Conservation (phyloP, 2,113 vertebrate genomes). For the Odontesthes bonariensis region DNA sequence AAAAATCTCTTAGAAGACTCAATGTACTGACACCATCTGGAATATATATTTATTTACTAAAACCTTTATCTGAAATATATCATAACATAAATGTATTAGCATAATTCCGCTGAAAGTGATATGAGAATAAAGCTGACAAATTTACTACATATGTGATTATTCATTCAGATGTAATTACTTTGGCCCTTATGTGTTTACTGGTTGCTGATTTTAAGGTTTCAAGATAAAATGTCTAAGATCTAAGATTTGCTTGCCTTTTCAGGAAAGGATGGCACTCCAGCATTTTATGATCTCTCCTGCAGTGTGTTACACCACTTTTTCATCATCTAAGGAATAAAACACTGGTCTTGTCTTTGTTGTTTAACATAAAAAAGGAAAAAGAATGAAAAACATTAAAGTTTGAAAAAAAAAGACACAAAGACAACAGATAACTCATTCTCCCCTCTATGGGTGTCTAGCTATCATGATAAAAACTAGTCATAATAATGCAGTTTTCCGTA, state of each 20-base stretch:
- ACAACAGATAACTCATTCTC: background rate
- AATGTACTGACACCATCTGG: background rate
- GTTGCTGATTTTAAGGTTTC: background rate
- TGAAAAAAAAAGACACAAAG: background rate
- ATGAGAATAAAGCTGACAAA: too few relatives aligned
- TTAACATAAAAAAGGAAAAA: background rate
- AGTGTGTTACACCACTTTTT: background rate
- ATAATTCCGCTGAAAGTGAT: too few relatives aligned
- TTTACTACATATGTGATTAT: too few relatives aligned
- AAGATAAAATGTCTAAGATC: background rate
- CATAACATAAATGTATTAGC: too few relatives aligned
- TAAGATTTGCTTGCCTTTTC: background rate
- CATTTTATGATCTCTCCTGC: background rate
- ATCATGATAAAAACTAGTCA: background rate
- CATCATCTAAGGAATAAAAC: background rate
- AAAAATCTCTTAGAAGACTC: background rate
- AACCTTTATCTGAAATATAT: too few relatives aligned
- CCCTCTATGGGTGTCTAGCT: background rate
- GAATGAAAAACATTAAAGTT: background rate
- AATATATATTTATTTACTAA: too few relatives aligned
- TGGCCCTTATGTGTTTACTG: background rate
- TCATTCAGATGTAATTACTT: too few relatives aligned
- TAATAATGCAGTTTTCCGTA: background rate
- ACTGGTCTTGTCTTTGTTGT: background rate
- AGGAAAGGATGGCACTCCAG: background rate